Base-by-base conservation (phyloP, 2,888 invertebrate genomes). In the Lasioglossum morio region DNA sequence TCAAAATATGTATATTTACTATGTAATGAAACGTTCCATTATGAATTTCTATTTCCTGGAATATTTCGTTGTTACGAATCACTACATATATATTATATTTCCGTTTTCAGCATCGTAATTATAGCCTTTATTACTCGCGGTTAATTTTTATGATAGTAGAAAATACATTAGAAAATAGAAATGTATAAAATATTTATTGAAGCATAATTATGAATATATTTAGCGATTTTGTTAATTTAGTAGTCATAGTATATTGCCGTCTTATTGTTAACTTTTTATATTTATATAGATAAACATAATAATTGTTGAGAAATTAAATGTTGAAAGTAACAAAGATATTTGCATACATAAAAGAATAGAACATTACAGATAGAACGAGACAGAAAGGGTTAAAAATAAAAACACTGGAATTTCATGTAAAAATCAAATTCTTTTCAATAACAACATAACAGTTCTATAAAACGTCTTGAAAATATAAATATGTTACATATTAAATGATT, bases 1-100 rank as follows among this genome's bases (percentile, higher is more conserved):
- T 60, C 34, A 16, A 78, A 53, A 72, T 72, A 72, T 48, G 63
- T 46, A 43, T 48, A 37, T 81, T 63, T 81, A 69, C 40, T 30
- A 72, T 23, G 27, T 27, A 60, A n/a, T 4, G 5, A 70, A 80
- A 82, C 46, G 72, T 81, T 81, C 63, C 73, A 80, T 72, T 66
- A 80, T 74, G 60, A 43, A 8, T 48, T 37, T 70, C 40, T 23
- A 60, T 57, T 46, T 46, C 30, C 7, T 27, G 8, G 27, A 72
- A 43, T 43, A 72, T 46, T 72, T 19, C 8, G 46, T 72, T 30
- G 0, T 12, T n/a, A 63, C 34, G 23, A n/a, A 57, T 63, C 72
- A 81, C 16, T 40, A n/a, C n/a, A n/a, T n/a, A n/a, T n/a, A n/a
- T n/a, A n/a, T n/a, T n/a, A 43, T 74, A 82, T 37, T 16, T 69